These are phyloP conservation scores for Syngnathus acus DNA, from an alignment of 2,797 vertebrate species.

Conservation along the genomic window DNA sequence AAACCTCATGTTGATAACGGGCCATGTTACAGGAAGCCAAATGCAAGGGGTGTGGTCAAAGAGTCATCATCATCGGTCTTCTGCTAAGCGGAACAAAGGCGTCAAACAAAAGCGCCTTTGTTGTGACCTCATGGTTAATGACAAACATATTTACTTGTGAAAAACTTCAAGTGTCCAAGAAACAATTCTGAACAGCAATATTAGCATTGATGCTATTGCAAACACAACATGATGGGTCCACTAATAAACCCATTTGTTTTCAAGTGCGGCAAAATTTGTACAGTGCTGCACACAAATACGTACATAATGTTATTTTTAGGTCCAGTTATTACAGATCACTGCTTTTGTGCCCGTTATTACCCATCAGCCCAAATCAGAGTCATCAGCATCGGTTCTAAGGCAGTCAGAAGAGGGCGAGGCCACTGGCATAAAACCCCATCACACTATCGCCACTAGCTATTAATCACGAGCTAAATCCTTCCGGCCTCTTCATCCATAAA, in stretches of 20 bases:
- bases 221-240: no score
- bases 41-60: conserved; percentile 1
- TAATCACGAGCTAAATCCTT: conserved; percentile 45
- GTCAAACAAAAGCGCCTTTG: background rate
- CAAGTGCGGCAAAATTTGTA: no score
- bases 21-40: background rate
- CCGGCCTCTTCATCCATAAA: conserved; percentile 22
- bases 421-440: conserved; percentile 20
- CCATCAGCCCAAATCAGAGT: conserved; percentile 7
- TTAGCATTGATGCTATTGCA: background rate
- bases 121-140: conserved; percentile 3
- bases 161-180: background rate
- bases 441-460: conserved; percentile 30
- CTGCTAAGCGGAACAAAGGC: background rate
- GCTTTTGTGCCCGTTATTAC: background rate
- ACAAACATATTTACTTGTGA: conserved; percentile 2
- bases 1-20: conserved; percentile 4
- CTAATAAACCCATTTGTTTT: no score
- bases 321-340: conserved; percentile 9
- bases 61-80: background rate
- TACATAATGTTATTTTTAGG: background rate
- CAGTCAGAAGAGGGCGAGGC: conserved; percentile 17
- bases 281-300: background rate
- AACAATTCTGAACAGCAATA: background rate
- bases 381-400: conserved; percentile 11